Conservation (phyloP, 2,113 vertebrate species). For the Sinocyclocheilus anophthalmus region DNA sequence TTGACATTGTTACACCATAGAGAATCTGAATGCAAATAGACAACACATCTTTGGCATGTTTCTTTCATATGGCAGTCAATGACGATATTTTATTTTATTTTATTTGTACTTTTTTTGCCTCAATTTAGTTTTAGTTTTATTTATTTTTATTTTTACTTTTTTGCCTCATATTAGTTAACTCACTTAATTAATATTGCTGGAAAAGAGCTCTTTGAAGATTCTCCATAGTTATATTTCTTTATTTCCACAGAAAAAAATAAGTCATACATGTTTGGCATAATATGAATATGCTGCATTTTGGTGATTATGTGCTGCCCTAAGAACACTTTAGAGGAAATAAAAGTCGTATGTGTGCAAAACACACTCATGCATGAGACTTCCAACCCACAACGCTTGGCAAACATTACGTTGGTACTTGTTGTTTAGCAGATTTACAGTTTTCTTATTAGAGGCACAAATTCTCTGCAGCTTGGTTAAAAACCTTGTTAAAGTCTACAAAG, state of each 20-base stretch:
- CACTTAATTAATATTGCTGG: not conserved
- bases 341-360: not conserved
- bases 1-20: not conserved
- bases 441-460: not conserved
- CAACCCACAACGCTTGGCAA: not conserved
- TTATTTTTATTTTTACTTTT: no score
- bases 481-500: not conserved
- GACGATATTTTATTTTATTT: not conserved
- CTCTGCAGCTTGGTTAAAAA: not conserved
- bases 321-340: conserved; percentile 31
- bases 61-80: not conserved
- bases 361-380: not conserved
- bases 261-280: not conserved
- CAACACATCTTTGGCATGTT: not conserved
- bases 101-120: no score
- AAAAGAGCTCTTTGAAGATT: not conserved
- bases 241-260: not conserved
- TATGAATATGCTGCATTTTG: not conserved
- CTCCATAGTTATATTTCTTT: not conserved
- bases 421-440: not conserved
- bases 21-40: not conserved
- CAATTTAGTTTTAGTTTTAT: not conserved
- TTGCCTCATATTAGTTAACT: no score
- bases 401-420: not conserved
- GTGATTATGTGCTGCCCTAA: not conserved